Evolutionary conservation across 2,113 vertebrate genomes (phyloP).

Genomic region (Lutjanus erythropterus): DNA sequence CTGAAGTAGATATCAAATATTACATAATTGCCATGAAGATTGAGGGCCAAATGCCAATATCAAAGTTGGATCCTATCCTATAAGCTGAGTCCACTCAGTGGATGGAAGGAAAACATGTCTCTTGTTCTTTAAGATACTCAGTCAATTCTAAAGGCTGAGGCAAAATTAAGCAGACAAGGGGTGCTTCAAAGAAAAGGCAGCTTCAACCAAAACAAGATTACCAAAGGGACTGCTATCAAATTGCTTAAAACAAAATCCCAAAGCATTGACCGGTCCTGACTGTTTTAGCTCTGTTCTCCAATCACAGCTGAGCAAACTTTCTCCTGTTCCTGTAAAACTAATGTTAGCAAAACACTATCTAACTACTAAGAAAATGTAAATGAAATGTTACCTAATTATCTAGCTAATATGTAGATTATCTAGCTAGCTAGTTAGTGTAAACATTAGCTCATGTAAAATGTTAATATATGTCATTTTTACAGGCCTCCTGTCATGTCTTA

Average conservation of each 20-base stretch:
- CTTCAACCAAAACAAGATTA: slow-evolving; percentile 48
- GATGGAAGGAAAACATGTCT: slow-evolving; percentile 15
- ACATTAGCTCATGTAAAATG: too few species aligned
- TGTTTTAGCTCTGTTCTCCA: too few species aligned
- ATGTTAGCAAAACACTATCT: too few species aligned
- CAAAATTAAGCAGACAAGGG: slow-evolving; percentile 39
- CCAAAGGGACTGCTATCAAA: slow-evolving; percentile 24
- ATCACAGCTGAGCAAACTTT: too few species aligned
- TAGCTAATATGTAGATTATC: too few species aligned
- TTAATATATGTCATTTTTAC: too few species aligned
- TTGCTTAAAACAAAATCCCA: background rate
- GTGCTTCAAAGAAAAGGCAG: slow-evolving; percentile 24
- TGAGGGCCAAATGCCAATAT: background rate
- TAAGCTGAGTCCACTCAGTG: background rate
- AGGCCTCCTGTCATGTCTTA: too few species aligned
- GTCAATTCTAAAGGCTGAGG: slow-evolving; percentile 33
- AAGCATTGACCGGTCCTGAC: too few species aligned
- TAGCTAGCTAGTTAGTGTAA: too few species aligned
- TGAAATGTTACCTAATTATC: too few species aligned
- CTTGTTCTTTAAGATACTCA: slow-evolving; percentile 10
- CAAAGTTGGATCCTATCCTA: background rate
- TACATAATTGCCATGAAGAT: background rate
- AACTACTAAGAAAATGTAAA: too few species aligned
- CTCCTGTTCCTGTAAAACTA: too few species aligned
- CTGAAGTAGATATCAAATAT: background rate